phyloP scores from a whole-genome alignment of 2,888 invertebrate species.

The Lepas anatifera region DNA sequence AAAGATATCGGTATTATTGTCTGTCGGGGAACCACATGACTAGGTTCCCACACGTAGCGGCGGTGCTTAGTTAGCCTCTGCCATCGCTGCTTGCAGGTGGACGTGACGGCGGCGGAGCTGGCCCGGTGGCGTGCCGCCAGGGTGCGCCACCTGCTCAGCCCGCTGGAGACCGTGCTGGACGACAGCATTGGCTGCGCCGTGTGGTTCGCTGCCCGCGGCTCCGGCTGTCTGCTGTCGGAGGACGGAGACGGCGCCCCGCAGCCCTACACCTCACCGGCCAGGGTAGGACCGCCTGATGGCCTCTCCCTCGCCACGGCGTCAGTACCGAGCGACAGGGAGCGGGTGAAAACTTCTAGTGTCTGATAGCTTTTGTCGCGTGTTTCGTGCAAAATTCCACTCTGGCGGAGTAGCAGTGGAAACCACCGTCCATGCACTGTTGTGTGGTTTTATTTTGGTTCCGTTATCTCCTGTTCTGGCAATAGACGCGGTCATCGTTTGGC shows the following conservation, averaged over 20 bases:
- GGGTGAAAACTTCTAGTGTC: no score
- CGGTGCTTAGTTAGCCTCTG: no score
- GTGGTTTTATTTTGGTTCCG: no score
- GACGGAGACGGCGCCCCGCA: slow-evolving; percentile 18
- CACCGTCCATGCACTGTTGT: not conserved
- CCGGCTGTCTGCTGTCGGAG: slow-evolving; percentile 32
- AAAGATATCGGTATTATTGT: no score
- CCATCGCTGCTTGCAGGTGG: no score
- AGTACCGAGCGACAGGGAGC: not conserved
- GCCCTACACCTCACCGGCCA: slow-evolving; percentile 45
- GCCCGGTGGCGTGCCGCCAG: slow-evolving; percentile 41
- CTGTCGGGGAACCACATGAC: no score
- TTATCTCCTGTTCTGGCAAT: no score
- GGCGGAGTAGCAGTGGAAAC: not conserved
- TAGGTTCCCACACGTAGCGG: no score
- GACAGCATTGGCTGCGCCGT: slow-evolving; percentile 92
- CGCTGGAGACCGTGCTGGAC: slow-evolving; percentile 76
- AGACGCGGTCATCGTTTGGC: no score
- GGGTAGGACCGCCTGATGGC: slow-evolving; percentile 39
- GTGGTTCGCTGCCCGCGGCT: slow-evolving; percentile 86
- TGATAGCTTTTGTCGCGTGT: no score
- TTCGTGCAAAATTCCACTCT: no score
- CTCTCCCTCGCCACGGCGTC: not conserved
- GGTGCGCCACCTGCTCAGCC: slow-evolving; percentile 69
- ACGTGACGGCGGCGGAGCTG: slow-evolving; percentile 56